Evolutionary conservation across 2,113 vertebrate genomes (phyloP).

Genomic region (Alouatta palliata): DNA sequence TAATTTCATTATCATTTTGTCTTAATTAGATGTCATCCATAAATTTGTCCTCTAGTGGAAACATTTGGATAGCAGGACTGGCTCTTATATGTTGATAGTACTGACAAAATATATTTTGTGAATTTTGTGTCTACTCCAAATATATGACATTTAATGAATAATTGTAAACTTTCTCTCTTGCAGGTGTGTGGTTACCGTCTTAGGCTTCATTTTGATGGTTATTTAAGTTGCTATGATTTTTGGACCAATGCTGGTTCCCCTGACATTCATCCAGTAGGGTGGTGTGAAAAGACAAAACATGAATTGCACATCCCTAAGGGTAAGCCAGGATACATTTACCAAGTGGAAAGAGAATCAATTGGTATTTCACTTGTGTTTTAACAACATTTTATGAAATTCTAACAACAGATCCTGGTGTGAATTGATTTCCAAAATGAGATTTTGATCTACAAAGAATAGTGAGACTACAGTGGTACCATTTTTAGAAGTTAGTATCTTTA

Average conservation of each 20-base stretch:
- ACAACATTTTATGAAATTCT: neutral
- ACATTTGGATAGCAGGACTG: neutral
- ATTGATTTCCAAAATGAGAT: slow-evolving; percentile 55
- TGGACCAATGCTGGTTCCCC: slow-evolving; percentile 82
- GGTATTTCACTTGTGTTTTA: slow-evolving; percentile 39
- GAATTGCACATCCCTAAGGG: slow-evolving; percentile 81
- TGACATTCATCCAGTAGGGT: slow-evolving; percentile 80
- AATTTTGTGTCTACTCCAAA: neutral
- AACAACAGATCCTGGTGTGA: neutral
- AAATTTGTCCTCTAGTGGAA: neutral
- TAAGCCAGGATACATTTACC: neutral
- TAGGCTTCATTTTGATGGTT: slow-evolving; percentile 83
- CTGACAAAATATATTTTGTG: neutral
- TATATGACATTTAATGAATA: neutral
- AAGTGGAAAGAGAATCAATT: neutral
- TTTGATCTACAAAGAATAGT: neutral
- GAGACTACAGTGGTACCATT: neutral
- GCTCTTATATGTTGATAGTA: neutral
- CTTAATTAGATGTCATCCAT: neutral
- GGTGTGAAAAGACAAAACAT: slow-evolving; percentile 82
- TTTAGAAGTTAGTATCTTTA: slow-evolving; percentile 12
- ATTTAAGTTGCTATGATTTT: slow-evolving; percentile 83
- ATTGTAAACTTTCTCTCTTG: neutral
- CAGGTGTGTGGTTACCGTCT: slow-evolving; percentile 82
- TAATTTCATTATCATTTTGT: neutral